Evolutionary conservation across 2,113 vertebrate species (phyloP).

Genomic region (Bombycilla garrulus): DNA sequence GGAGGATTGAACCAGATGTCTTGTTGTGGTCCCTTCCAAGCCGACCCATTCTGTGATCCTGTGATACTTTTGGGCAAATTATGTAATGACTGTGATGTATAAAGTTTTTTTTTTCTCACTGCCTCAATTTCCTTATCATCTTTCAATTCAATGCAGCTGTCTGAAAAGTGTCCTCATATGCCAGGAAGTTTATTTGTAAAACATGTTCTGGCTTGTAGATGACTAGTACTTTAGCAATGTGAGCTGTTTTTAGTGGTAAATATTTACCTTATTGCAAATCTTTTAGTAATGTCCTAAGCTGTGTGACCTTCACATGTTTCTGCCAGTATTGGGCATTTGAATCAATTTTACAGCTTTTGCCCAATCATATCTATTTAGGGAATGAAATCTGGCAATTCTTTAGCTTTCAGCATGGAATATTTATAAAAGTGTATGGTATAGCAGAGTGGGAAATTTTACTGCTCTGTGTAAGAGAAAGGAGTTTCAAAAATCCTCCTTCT

Average conservation of each 20-base stretch:
- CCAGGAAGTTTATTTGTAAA: neutral
- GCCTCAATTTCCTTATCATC: neutral
- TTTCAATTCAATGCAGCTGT: neutral
- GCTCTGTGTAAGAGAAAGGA: neutral
- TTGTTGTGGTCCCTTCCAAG: neutral
- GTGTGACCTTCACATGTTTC: neutral
- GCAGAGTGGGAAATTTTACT: neutral
- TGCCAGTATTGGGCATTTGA: neutral
- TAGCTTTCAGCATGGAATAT: neutral
- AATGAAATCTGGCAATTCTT: slow-evolving; percentile 16
- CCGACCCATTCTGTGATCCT: neutral
- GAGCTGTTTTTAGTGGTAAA: neutral
- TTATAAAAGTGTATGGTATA: neutral
- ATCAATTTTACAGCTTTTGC: neutral
- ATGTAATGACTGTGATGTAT: neutral
- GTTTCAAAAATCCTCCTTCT: neutral
- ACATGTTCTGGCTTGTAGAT: neutral
- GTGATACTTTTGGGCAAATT: neutral
- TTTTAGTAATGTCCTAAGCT: neutral
- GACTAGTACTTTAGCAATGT: neutral
- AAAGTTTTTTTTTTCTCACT: neutral
- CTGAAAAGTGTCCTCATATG: neutral
- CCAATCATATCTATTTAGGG: neutral
- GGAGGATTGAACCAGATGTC: neutral
- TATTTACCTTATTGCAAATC: neutral